Percentiles rank a stretch among this genome's conserved stretches.
phyloP scores from a whole-genome alignment of 2,113 vertebrate species.

The Hippocampus zosterae region DNA sequence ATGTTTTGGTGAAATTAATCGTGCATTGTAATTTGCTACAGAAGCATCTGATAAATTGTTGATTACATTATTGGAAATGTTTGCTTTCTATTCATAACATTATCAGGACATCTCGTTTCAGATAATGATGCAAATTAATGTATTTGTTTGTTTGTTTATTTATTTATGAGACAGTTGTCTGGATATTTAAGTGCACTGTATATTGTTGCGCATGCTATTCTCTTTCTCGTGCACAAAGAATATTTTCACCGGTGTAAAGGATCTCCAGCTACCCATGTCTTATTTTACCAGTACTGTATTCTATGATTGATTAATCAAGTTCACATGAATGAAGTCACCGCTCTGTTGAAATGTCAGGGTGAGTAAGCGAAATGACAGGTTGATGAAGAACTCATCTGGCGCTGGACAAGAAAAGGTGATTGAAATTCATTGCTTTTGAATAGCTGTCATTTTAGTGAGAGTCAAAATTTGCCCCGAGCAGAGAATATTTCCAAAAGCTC shows the following conservation, averaged over 20 bases:
- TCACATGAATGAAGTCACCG: constrained; percentile 44
- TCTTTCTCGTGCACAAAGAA: background rate
- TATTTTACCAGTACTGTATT: constrained; percentile 42
- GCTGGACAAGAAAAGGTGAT: constrained; percentile 64
- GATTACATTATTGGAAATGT: background rate
- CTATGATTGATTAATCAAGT: constrained; percentile 56
- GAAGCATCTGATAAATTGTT: background rate
- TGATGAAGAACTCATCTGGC: constrained; percentile 57
- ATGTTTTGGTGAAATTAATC: no score
- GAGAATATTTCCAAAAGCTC: constrained; percentile 36
- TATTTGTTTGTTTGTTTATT: background rate
- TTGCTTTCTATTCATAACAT: background rate
- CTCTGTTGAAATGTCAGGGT: constrained; percentile 51
- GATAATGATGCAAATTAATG: background rate
- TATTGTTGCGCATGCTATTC: background rate
- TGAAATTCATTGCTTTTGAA: constrained; percentile 70
- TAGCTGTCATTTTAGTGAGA: constrained; percentile 58
- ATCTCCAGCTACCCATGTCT: background rate
- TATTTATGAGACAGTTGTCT: background rate
- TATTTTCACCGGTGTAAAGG: background rate
- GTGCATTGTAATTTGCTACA: no score
- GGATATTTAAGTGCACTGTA: background rate
- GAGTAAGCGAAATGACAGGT: constrained; percentile 33
- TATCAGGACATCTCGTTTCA: background rate
- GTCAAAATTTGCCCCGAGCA: constrained; percentile 53